A percentile compares a stretch with the other conserved stretches of the same genome.
These are phyloP conservation scores for Casuarius casuarius DNA, from an alignment of 2,113 vertebrate genomes.

Conservation along the genomic window DNA sequence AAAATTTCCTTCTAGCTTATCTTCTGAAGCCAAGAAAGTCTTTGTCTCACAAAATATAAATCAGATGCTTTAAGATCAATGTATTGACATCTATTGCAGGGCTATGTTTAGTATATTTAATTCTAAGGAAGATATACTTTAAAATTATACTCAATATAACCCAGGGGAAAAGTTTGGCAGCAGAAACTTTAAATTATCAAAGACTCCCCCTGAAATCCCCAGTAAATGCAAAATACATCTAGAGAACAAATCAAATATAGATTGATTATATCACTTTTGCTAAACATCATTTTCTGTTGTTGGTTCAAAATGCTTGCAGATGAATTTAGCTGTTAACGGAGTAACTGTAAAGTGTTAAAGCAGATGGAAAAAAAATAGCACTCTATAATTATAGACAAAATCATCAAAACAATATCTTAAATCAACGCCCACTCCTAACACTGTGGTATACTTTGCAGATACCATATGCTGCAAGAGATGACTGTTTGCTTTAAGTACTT, in stretches of 20 bases:
- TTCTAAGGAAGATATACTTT: background rate
- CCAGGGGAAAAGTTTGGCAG: background rate
- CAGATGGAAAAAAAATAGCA: background rate
- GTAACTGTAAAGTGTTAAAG: slow-evolving; percentile 13
- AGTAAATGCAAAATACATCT: background rate
- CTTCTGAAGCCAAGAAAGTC: background rate
- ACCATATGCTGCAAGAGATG: background rate
- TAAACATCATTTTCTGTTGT: slow-evolving; percentile 7
- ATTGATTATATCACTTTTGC: slow-evolving; percentile 1
- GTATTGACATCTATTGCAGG: background rate
- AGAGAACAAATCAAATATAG: slow-evolving; percentile 24
- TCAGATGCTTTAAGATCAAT: background rate
- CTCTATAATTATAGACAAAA: slow-evolving; percentile 2
- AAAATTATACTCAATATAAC: background rate
- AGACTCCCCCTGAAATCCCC: background rate
- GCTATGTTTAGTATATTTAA: background rate
- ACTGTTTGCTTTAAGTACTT: slow-evolving; percentile 29
- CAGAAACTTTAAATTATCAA: background rate
- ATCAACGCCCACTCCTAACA: background rate
- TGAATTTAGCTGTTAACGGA: background rate
- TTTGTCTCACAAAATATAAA: background rate
- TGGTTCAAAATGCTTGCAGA: slow-evolving; percentile 1
- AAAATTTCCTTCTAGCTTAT: background rate
- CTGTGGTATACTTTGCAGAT: background rate
- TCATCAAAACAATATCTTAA: slow-evolving; percentile 29